Evolutionary conservation across 53 echinoderm and acorn worm species (phyloP), one percentile per base, ranked within the genome.

Genomic region (Paelopatides confundens): DNA sequence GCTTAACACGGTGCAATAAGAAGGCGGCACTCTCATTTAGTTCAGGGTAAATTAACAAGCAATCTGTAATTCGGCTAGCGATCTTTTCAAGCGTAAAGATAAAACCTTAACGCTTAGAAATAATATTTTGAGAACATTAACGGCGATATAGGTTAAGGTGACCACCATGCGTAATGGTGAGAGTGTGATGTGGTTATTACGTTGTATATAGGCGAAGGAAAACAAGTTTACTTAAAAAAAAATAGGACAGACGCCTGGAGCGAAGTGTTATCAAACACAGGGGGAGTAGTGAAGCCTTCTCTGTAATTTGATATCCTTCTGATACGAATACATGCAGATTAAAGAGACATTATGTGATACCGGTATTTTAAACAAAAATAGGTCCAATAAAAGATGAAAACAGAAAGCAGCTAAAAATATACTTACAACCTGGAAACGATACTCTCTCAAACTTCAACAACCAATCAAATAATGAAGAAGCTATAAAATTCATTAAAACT

Each of bases 101-200:
- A 24, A 79, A 53, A 11, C 53, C 30, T 48, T 79, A 79, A 79
- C 79, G 79, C 79, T 51, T 48, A 51, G 79, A 79, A 79, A 79
- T 79, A 79, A 79, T 79, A 79, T 79, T 79, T 79, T 79, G 79
- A 79, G 79, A 79, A 79, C 51, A 50, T 53, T 48, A 51, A 31
- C 33, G 31, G 51, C 79, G 26, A 79, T 79, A 51, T 79, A 79
- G 79, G 79, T 79, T 79, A 79, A 79, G 79, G 51, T 53, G 79
- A 31, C 48, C 54, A 32, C 31, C 32, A 24, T 12, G 79, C 79
- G 79, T 79, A 48, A 79, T 48, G 35, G 27, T 5, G 32, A 48
- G 51, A 52, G 79, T 79, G 51, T 79, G 79, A 79, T 79, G 50
- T 52, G 79, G 79, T 79, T 79, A 79, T 79, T 47, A 79, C 79